A percentile compares a stretch with the other conserved stretches of the same genome.
Conservation (phyloP, 2,797 vertebrate genomes). For the Merluccius polli region DNA sequence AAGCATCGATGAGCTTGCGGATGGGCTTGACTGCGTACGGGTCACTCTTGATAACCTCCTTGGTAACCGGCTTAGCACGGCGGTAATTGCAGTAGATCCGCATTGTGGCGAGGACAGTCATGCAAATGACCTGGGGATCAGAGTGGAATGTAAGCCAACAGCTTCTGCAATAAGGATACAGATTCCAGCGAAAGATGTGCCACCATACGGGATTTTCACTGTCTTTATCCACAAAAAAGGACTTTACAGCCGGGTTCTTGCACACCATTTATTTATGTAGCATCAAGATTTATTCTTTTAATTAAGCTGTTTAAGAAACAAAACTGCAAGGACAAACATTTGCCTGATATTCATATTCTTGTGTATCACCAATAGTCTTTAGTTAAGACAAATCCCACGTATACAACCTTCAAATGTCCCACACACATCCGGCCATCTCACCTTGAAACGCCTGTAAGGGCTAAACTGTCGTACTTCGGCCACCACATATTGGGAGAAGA, state of each 20-base stretch:
- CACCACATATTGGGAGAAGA: slow-evolving; percentile 93
- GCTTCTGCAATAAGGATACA: slow-evolving; percentile 1
- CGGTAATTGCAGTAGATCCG: slow-evolving; percentile 94
- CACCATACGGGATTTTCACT: not conserved
- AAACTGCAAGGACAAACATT: not conserved
- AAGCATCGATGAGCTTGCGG: slow-evolving; percentile 91
- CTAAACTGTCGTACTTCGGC: slow-evolving; percentile 92
- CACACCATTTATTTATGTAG: not conserved
- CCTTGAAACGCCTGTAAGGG: slow-evolving; percentile 91
- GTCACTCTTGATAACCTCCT: slow-evolving; percentile 86
- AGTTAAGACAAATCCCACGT: not conserved
- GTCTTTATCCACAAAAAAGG: not conserved
- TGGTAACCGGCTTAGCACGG: slow-evolving; percentile 84
- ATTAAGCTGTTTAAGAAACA: not conserved
- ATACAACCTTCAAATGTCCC: not conserved
- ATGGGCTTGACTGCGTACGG: slow-evolving; percentile 90
- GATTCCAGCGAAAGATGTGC: not conserved
- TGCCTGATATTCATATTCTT: not conserved
- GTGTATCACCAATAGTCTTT: not conserved
- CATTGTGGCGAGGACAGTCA: slow-evolving; percentile 91
- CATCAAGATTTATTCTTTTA: not conserved
- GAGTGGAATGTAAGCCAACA: not conserved
- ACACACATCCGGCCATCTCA: slow-evolving; percentile 47
- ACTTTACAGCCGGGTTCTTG: not conserved
- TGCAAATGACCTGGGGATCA: slow-evolving; percentile 81